These are phyloP conservation scores for Hydropsyche tenuis DNA, from an alignment of 1,140 invertebrate genomes.

Conservation along the genomic window DNA sequence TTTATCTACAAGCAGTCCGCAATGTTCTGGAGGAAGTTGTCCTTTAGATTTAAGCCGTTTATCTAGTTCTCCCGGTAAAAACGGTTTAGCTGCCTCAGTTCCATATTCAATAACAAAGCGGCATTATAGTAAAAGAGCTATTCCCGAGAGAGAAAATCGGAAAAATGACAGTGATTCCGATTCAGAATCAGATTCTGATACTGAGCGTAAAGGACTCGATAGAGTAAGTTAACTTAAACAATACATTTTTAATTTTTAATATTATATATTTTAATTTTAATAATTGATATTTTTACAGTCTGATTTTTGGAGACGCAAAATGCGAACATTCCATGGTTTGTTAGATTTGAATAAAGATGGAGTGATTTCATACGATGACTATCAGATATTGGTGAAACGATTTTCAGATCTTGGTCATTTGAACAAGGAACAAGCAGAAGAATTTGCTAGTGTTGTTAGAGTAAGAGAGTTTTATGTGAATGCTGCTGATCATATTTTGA, in stretches of 20 bases:
- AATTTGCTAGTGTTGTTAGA: constrained; percentile 72
- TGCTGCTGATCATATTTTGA: background rate
- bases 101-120: constrained; percentile 51
- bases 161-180: constrained; percentile 62
- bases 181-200: constrained; percentile 67
- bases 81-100: constrained; percentile 28
- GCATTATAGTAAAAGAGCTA: constrained; percentile 62
- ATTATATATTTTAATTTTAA: background rate
- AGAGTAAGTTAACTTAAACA: constrained; percentile 56
- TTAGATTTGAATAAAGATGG: constrained; percentile 86
- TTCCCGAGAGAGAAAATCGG: constrained; percentile 58
- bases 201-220: constrained; percentile 64
- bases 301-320: constrained; percentile 88
- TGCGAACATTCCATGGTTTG: constrained; percentile 81
- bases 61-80: background rate
- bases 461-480: constrained; percentile 56
- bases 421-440: constrained; percentile 65
- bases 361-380: constrained; percentile 82
- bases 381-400: constrained; percentile 72
- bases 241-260: background rate
- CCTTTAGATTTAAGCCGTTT: constrained; percentile 38
- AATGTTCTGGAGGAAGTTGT: constrained; percentile 42
- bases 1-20: constrained; percentile 4
- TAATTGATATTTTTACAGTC: constrained; percentile 66
- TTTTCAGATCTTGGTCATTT: constrained; percentile 78